These are phyloP conservation scores for Carassius carassius DNA, from an alignment of 2,113 vertebrate species.

Conservation along the genomic window DNA sequence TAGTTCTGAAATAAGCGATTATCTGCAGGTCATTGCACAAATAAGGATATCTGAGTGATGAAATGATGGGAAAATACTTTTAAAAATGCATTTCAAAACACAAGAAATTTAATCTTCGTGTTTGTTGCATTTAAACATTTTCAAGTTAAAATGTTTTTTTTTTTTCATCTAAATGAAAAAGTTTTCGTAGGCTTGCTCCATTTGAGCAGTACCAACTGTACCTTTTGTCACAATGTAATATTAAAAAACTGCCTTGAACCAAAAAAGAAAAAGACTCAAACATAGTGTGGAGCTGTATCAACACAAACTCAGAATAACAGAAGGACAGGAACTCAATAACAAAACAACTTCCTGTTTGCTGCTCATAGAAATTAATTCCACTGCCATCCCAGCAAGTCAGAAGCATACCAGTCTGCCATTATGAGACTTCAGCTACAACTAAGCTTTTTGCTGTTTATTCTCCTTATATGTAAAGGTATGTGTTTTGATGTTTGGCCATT, in stretches of 20 bases:
- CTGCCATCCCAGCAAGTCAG: neutral
- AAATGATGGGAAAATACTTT: neutral
- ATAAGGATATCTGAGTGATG: neutral
- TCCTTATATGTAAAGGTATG: neutral
- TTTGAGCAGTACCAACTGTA: neutral
- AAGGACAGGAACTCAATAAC: neutral
- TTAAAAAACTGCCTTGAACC: neutral
- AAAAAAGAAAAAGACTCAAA: neutral
- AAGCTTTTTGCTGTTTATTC: neutral
- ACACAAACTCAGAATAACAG: neutral
- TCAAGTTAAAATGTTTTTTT: neutral
- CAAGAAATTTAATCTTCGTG: neutral
- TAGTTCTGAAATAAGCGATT: neutral
- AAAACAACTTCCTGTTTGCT: neutral
- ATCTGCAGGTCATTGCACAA: neutral
- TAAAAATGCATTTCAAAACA: neutral
- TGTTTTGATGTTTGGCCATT: neutral
- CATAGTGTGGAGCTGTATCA: neutral
- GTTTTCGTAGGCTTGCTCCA: neutral
- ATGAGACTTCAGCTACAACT: neutral
- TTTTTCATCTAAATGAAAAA: neutral
- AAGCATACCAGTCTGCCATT: neutral
- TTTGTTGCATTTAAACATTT: neutral
- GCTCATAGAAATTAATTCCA: neutral
- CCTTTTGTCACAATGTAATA: neutral